Evolutionary conservation across 2,888 invertebrate species (phyloP).

Genomic region (Macrostomum cliftonense): DNA sequence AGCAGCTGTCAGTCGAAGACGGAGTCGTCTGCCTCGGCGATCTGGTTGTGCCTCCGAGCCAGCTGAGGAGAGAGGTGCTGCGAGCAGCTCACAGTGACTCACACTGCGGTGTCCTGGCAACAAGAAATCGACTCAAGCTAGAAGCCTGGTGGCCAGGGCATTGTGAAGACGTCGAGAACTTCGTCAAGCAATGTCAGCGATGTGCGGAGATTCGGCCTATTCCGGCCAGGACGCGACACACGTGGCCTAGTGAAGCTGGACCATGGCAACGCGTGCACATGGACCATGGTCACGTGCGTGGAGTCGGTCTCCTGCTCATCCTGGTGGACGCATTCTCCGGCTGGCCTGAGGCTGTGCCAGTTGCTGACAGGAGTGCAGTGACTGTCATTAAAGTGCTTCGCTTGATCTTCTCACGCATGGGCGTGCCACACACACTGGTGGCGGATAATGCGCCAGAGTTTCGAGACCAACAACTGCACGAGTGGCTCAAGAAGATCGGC

Average conservation of each 20-base stretch:
- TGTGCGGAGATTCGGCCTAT: not conserved
- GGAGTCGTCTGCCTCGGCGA: constrained; percentile 4
- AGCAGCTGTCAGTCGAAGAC: constrained; percentile 2
- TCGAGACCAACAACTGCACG: constrained; percentile 1
- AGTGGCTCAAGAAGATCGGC: constrained; percentile 7
- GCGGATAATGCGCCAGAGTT: constrained; percentile 9
- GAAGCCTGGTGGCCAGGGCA: constrained; percentile 5
- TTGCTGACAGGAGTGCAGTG: not conserved
- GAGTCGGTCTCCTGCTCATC: constrained; percentile 1
- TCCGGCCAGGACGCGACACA: not conserved
- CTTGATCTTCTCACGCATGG: constrained; percentile 5
- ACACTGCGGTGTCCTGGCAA: not conserved
- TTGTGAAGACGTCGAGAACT: not conserved
- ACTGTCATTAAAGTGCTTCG: constrained; percentile 3
- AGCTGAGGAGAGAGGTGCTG: not conserved
- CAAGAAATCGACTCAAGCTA: constrained; percentile 1
- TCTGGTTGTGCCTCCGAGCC: not conserved
- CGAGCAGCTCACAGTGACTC: constrained; percentile 1
- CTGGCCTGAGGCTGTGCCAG: constrained; percentile 3
- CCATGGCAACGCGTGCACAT: constrained; percentile 4
- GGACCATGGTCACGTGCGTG: constrained; percentile 5
- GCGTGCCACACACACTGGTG: constrained; percentile 5
- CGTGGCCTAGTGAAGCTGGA: not conserved
- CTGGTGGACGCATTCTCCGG: constrained; percentile 4
- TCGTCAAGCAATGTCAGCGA: constrained; percentile 1